phyloP scores from a whole-genome alignment of 2,113 vertebrate species.

The Carassius carassius region DNA sequence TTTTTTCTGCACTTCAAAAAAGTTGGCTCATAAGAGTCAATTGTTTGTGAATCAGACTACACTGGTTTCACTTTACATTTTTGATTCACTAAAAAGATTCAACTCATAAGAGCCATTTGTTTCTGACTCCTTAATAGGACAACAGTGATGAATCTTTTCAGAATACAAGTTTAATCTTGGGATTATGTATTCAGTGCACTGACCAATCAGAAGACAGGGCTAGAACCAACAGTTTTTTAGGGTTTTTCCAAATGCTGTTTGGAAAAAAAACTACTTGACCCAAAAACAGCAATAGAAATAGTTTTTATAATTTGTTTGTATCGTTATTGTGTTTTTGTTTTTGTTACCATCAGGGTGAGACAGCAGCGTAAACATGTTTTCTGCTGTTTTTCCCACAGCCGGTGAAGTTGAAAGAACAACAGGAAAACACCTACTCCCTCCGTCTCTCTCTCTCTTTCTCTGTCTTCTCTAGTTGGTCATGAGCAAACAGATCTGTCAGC shows the following conservation, averaged over 20 bases:
- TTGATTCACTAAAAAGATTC: too few species aligned
- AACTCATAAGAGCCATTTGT: neutral
- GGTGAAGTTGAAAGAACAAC: neutral
- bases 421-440: conserved; percentile 29
- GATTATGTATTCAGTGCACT: too few species aligned
- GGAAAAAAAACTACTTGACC: too few species aligned
- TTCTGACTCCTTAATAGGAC: neutral
- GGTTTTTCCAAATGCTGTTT: neutral
- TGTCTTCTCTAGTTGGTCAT: conserved; percentile 19
- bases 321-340: neutral
- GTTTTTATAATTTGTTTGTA: neutral
- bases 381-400: conserved; percentile 11
- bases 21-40: too few species aligned
- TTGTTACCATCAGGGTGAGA: neutral
- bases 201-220: too few species aligned
- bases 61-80: too few species aligned
- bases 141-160: neutral
- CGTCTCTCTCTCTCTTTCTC: neutral
- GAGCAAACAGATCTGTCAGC: conserved; percentile 52
- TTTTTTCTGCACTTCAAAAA: too few species aligned
- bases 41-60: too few species aligned
- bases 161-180: neutral
- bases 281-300: neutral
- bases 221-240: neutral
- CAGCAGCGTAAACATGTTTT: neutral